Evolutionary conservation across 2,888 invertebrate species (phyloP), one percentile per base, ranked within the genome.

Genomic region (Hydrotaea diabolus): DNA sequence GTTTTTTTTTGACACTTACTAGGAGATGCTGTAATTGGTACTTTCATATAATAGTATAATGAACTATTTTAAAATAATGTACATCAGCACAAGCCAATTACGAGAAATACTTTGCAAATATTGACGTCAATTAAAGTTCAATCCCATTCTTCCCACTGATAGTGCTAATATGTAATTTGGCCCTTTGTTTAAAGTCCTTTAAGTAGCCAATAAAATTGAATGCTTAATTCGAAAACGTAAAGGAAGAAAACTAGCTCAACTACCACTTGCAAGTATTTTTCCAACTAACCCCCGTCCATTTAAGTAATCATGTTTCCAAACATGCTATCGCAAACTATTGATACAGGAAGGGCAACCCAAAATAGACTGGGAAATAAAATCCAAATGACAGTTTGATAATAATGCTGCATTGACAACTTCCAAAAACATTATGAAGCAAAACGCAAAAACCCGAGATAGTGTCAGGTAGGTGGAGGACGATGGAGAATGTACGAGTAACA

Each of bases 301-400:
- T 11, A 5, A 55, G 55, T 55, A 55, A 55, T 21, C 55, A 55
- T 21, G 21, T 55, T 55, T 21, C 21, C 0, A 21, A 21, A 55
- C 55, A 55, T 55, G 55, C 21, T 55, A 21, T 55, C 55, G 0
- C 53, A 13, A 53, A 53, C 53, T 53, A 53, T 53, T 53, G 53
- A 55, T 19, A 2, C 8, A 21, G 11, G 17, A 55, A 21, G 21
- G 21, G 5, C 19, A 19, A n/a, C n/a, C n/a, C n/a, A n/a, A n/a
- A n/a, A n/a, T n/a, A n/a, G n/a, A n/a, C n/a, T n/a, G 5, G 1
- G 21, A 55, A 55, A 55, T 21, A 21, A 19, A 21, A 55, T 55
- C 55, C 55, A 19, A 55, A 19, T 21, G 55, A 55, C 55, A 55
- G 19, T 55, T 55, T 55, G 19, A 21, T 55, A 55, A 55, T 55